Conservation (phyloP, 2,797 vertebrate species). For the Gadopsis bispinosus region DNA sequence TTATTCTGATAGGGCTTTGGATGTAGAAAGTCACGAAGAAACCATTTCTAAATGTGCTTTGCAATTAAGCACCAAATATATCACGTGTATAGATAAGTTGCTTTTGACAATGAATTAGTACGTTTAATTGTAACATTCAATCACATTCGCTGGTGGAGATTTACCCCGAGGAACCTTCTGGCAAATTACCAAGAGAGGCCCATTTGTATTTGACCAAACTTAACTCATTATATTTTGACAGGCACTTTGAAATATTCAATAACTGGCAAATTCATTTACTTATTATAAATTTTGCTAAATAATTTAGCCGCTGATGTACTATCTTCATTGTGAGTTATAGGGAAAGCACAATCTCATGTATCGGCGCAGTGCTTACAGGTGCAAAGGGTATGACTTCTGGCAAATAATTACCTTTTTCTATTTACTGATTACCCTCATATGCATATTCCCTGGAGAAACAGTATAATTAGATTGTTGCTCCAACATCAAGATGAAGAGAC, state of each 20-base stretch:
- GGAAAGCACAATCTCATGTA: conserved; percentile 56
- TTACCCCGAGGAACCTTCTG: conserved; percentile 75
- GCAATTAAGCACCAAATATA: conserved; percentile 82
- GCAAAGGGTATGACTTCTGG: conserved; percentile 77
- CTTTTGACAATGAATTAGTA: conserved; percentile 84
- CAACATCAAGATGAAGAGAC: conserved; percentile 80
- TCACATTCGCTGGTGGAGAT: conserved; percentile 77
- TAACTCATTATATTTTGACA: conserved; percentile 83
- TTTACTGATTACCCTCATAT: conserved; percentile 84
- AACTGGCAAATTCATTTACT: conserved; percentile 78
- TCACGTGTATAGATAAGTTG: conserved; percentile 83
- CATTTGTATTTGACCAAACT: conserved; percentile 84
- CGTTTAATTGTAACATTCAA: conserved; percentile 85
- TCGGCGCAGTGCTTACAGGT: conserved; percentile 77
- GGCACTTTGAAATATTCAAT: conserved; percentile 83
- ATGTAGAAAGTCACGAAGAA: conserved; percentile 74
- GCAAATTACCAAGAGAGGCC: conserved; percentile 76
- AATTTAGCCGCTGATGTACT: conserved; percentile 80
- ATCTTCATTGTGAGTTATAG: conserved; percentile 66
- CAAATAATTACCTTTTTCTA: conserved; percentile 84
- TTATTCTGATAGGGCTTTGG: conserved; percentile 74
- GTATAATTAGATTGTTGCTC: conserved; percentile 85
- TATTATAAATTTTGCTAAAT: conserved; percentile 84
- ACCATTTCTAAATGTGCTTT: conserved; percentile 79
- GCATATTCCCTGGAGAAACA: conserved; percentile 76